phyloP scores from a whole-genome alignment of 2,113 vertebrate species.

The Chloroceryle aenea region DNA sequence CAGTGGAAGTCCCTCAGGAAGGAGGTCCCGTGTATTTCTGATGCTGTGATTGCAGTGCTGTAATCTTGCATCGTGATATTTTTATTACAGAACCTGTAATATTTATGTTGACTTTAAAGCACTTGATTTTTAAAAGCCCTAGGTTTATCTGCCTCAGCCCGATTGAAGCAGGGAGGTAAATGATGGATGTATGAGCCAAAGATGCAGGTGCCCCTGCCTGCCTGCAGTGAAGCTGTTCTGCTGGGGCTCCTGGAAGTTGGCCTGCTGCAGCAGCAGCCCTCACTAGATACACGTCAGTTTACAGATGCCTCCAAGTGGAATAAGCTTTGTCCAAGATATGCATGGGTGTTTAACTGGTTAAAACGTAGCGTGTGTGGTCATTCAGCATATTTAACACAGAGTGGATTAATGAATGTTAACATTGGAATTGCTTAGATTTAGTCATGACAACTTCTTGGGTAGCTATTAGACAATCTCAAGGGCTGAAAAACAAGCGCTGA shows the following conservation, averaged over 20 bases:
- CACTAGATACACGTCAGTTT: constrained; percentile 55
- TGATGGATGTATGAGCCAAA: constrained; percentile 48
- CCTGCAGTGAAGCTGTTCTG: no score
- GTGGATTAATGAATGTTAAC: constrained; percentile 62
- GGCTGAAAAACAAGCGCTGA: constrained; percentile 38
- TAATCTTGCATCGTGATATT: not conserved
- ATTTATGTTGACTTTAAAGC: constrained; percentile 44
- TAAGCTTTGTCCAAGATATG: constrained; percentile 61
- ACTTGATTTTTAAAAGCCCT: constrained; percentile 25
- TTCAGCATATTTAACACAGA: constrained; percentile 64
- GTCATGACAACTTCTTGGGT: constrained; percentile 69
- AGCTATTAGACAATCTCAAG: constrained; percentile 70
- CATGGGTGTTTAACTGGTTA: constrained; percentile 58
- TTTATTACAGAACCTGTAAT: not conserved
- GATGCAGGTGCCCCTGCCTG: no score
- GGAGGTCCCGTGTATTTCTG: not conserved
- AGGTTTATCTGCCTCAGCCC: constrained; percentile 33
- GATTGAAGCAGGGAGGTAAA: constrained; percentile 1
- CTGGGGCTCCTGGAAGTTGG: no score
- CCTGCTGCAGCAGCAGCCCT: constrained; percentile 42
- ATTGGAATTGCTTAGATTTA: constrained; percentile 67
- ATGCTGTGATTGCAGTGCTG: not conserved
- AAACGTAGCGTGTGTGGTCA: constrained; percentile 49
- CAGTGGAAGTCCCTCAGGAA: not conserved
- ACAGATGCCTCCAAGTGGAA: constrained; percentile 44